Evolutionary conservation across 2,888 invertebrate genomes (phyloP), one percentile per base, ranked within the genome.

Genomic region (Cremastinae sp.): DNA sequence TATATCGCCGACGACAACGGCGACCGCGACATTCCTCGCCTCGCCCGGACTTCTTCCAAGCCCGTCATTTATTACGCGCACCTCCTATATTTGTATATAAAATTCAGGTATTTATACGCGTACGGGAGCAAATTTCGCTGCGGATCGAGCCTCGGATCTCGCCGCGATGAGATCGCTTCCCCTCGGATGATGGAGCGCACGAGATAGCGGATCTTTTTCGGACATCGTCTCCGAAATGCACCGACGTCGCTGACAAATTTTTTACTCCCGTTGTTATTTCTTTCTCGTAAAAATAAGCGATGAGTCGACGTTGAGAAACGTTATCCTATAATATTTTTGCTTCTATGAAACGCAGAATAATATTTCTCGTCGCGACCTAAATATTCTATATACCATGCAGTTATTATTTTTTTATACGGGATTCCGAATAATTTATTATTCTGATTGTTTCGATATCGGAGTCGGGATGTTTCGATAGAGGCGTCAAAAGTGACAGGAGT

Each of bases 121-220:
- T n/a, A 45, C 49, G 43, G 71, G 38, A 72, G 75, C 61, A 38
- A 68, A 58, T 49, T 68, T 38, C 45, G 36, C 56, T n/a, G 43
- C 58, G 54, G 49, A 62, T 61, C 59, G 7, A 34, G 45, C 43
- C 20, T 20, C 41, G 45, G 64, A 51, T 70, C 64, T 41, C 53
- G n/a, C 54, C 54, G 56, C 69, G 45, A 61, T 54, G 65, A 38
- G 65, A 62, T 41, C 69, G 54, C 72, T 73, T 71, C 43, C 41
- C 59, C 62, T 71, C 45, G 47, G 74, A 78, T 70, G 78, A 78
- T 69, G 62, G 62, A 65, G 71, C 69, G 62, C 7, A 22, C 64
- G 54, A 49, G 79, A 78, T 79, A 78, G 58, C 76, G 72, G 69
- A 76, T 79, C 76, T 79, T 71, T 75, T 76, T 74, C 43, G 16